Evolutionary conservation across 2,888 invertebrate species (phyloP), one percentile per base, ranked within the genome.

Genomic region (Eupithecia exiguata): DNA sequence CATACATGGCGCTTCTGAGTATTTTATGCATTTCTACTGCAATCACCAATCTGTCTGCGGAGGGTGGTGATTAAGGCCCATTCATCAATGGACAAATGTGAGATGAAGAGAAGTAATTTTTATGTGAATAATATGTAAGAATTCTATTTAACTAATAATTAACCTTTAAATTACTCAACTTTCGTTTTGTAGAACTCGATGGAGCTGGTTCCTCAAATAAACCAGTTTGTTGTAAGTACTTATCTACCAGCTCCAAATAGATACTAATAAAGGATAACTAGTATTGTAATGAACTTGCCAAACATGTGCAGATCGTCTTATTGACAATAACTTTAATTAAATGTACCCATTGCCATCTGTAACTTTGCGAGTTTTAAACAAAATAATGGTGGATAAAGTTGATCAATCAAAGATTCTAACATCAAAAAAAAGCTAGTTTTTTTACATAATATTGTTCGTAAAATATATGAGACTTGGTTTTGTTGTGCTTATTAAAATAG

Each of bases 261-360:
- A 46, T 18, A 46, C 46, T 46, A 16, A 46, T 46, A 46, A 46
- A 46, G n/a, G 6, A 53, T 53, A 53, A 53, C 53, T 53, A 10
- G 53, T 53, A 25, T 58, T 58, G 25, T 58, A 58, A 58, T 58
- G 21, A 58, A 53, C 53, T 53, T 21, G 53, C 21, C 68, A 66
- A 73, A 73, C 72, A 25, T 66, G 72, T 73, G 66, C 9, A 16
- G n/a, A 14, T 63, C 18, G 63, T 49, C 53, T 69, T 66, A 53
- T 69, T 65, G 53, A 53, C 53, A 21, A 53, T 53, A 21, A n/a
- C 10, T 53, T 53, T 53, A 53, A 9, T n/a, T 49, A n/a, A n/a
- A 53, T 53, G 21, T 53, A 10, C 4, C 49, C 49, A 21, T 9
- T 53, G 21, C 4, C 9, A 10, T 53, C 6, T 46, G n/a, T 46